Evolutionary conservation across 2,113 vertebrate genomes (phyloP).

Genomic region (Dromas ardeola): DNA sequence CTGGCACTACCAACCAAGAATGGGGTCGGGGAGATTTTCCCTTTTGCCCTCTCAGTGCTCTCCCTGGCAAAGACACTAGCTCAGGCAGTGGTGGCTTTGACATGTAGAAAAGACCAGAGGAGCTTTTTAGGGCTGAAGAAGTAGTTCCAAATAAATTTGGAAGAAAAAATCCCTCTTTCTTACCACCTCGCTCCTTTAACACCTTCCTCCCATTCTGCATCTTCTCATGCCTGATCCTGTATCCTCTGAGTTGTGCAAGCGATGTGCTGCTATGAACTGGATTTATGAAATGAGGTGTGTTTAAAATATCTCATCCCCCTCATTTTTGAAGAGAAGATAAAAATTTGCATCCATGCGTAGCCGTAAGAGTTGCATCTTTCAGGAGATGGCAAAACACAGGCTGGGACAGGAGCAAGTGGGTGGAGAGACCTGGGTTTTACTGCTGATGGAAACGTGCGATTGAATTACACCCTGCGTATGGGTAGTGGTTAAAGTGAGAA

Average conservation of each 20-base stretch:
- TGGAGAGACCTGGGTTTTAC: not conserved
- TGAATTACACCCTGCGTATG: not conserved
- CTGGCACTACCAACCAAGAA: not conserved
- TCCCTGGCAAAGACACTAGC: not conserved
- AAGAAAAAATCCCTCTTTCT: not conserved
- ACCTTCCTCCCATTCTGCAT: not conserved
- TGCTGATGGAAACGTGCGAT: not conserved
- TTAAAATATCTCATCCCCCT: not conserved
- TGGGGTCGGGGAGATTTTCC: not conserved
- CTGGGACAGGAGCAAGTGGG: rapidly evolving
- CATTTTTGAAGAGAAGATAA: not conserved
- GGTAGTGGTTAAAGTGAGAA: not conserved
- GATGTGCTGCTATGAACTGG: not conserved
- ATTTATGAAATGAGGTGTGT: not conserved
- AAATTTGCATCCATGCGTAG: not conserved
- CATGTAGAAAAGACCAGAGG: not conserved
- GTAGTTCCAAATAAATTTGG: not conserved
- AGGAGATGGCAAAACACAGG: not conserved
- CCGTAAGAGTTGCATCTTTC: not conserved
- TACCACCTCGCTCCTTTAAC: not conserved
- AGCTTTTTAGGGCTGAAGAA: not conserved
- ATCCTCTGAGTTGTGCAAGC: not conserved
- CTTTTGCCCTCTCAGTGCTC: not conserved
- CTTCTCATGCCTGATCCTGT: not conserved
- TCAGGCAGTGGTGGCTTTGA: not conserved